These are phyloP conservation scores for Oncorhynchus kisutch DNA, from an alignment of 2,113 vertebrate genomes.

Conservation along the genomic window DNA sequence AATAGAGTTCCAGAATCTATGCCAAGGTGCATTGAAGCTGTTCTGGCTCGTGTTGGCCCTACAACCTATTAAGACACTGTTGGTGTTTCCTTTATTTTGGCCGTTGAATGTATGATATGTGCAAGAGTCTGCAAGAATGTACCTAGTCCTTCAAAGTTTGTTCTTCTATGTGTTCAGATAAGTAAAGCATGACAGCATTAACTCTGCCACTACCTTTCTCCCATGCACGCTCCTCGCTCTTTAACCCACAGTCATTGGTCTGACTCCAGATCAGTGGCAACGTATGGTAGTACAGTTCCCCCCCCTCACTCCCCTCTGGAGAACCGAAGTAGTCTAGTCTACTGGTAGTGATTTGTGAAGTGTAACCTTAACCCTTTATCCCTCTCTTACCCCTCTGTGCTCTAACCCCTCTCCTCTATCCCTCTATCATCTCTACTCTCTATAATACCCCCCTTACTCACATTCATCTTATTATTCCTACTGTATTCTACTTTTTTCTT, in stretches of 20 bases:
- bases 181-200: slow-evolving; percentile 66
- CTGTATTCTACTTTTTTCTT: background rate
- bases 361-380: slow-evolving; percentile 27
- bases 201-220: slow-evolving; percentile 58
- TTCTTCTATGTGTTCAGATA: no score
- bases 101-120: no score
- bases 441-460: background rate
- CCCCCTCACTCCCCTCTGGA: slow-evolving; percentile 29
- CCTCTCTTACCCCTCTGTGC: slow-evolving; percentile 22
- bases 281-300: slow-evolving; percentile 52
- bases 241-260: slow-evolving; percentile 33
- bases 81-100: no score
- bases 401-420: slow-evolving; percentile 2
- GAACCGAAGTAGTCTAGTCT: slow-evolving; percentile 47
- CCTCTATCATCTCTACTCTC: background rate
- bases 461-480: background rate
- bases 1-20: no score
- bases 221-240: slow-evolving; percentile 60
- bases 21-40: no score
- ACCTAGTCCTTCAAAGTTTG: no score
- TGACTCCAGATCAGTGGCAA: slow-evolving; percentile 62
- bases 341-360: slow-evolving; percentile 36
- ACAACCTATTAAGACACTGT: no score
- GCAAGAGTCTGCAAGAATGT: no score
- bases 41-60: no score